Evolutionary conservation across 2,113 vertebrate genomes (phyloP).

Genomic region (Periophthalmus modestus): DNA sequence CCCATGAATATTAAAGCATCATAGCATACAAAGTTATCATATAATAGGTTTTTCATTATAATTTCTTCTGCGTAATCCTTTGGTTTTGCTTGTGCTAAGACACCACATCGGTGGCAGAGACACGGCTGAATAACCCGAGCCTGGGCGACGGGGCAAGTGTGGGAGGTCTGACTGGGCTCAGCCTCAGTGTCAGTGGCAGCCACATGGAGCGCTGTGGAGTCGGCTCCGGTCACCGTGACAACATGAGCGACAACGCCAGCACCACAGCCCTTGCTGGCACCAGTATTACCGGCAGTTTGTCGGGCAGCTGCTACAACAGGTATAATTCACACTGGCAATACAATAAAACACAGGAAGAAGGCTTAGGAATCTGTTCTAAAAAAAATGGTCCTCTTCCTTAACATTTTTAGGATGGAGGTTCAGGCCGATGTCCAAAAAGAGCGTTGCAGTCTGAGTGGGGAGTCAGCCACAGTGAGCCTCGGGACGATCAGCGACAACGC

Average conservation of each 20-base stretch:
- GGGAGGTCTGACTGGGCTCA: constrained; percentile 89
- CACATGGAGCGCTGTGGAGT: constrained; percentile 92
- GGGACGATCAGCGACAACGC: constrained; percentile 95
- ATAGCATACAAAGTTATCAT: no score
- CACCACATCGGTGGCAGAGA: constrained; percentile 92
- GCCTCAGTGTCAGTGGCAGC: constrained; percentile 94
- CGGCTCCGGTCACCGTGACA: constrained; percentile 88
- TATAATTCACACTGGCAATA: constrained; percentile 35
- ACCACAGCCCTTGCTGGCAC: constrained; percentile 94
- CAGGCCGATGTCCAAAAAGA: constrained; percentile 98
- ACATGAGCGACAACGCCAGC: constrained; percentile 94
- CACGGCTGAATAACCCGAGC: constrained; percentile 91
- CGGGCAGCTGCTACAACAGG: constrained; percentile 96
- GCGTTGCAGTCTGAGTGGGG: constrained; percentile 93
- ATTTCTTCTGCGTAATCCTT: not conserved
- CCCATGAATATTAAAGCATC: no score
- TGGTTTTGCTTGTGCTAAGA: constrained; percentile 67
- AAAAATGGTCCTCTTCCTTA: no score
- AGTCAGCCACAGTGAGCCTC: constrained; percentile 94
- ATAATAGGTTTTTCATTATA: not conserved
- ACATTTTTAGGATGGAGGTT: constrained; percentile 87
- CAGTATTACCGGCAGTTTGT: constrained; percentile 93
- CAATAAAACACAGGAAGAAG: not conserved
- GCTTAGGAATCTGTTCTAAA: no score
- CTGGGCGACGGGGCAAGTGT: constrained; percentile 92